These are phyloP conservation scores for Azorinus chamasolen DNA, from an alignment of 2,888 invertebrate species.

Conservation along the genomic window DNA sequence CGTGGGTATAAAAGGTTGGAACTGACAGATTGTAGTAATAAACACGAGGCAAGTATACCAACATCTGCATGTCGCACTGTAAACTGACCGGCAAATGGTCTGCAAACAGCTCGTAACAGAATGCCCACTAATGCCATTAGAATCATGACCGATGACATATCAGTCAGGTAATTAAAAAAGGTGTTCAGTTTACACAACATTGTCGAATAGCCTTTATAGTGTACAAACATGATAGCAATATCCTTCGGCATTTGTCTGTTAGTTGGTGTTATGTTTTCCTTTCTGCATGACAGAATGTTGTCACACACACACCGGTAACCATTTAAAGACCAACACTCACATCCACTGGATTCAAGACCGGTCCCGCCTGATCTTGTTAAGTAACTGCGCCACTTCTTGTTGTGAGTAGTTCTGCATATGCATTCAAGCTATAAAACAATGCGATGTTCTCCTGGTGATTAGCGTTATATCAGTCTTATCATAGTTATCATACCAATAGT, in stretches of 20 bases:
- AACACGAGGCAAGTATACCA: not conserved
- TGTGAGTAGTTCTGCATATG: no score
- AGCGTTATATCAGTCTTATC: no score
- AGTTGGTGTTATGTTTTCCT: no score
- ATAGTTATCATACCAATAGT: no score
- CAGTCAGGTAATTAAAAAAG: not conserved
- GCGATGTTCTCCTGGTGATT: no score
- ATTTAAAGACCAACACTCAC: not conserved
- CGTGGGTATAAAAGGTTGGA: not conserved
- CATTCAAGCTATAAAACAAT: no score
- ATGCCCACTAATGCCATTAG: not conserved
- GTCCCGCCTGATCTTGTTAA: not conserved
- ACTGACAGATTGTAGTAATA: not conserved
- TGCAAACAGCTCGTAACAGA: slow-evolving; percentile 4
- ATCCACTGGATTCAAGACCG: not conserved
- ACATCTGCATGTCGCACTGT: not conserved
- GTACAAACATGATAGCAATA: not conserved
- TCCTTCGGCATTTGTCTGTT: slow-evolving; percentile 14
- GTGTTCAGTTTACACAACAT: slow-evolving; percentile 3
- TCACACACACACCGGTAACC: not conserved
- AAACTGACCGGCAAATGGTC: not conserved
- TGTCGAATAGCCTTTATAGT: not conserved
- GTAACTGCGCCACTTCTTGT: no score
- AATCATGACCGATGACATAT: not conserved
- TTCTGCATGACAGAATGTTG: not conserved